phyloP scores from a whole-genome alignment of 2,888 invertebrate genomes.

The Drosophila paramelanica region DNA sequence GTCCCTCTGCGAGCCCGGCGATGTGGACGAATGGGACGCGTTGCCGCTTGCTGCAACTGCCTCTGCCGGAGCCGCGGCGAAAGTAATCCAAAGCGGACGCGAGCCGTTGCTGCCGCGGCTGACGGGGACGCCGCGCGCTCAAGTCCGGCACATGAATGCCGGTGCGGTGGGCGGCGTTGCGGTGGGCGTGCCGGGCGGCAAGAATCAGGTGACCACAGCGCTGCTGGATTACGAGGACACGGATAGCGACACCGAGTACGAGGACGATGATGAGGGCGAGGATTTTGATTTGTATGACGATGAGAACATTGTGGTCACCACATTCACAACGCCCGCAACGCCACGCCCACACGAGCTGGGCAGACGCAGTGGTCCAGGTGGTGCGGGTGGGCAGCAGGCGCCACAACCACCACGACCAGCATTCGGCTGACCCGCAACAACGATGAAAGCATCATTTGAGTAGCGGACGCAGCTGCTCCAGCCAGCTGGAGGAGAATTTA shows the following conservation, averaged over 20 bases:
- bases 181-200: constrained; percentile 81
- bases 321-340: constrained; percentile 69
- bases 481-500: constrained; percentile 14
- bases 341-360: constrained; percentile 46
- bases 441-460: constrained; percentile 85
- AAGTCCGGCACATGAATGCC: constrained; percentile 86
- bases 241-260: constrained; percentile 82
- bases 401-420: constrained; percentile 69
- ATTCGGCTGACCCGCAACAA: constrained; percentile 82
- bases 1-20: constrained; percentile 87
- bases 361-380: constrained; percentile 39
- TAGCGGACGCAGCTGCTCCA: constrained; percentile 32
- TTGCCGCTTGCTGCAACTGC: constrained; percentile 79
- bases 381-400: constrained; percentile 14
- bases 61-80: constrained; percentile 78
- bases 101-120: constrained; percentile 87
- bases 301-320: constrained; percentile 85
- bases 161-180: constrained; percentile 59
- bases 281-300: constrained; percentile 85
- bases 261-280: constrained; percentile 83
- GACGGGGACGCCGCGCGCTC: constrained; percentile 87
- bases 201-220: constrained; percentile 86
- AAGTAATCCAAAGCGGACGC: constrained; percentile 82
- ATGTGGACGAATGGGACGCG: constrained; percentile 85
- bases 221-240: constrained; percentile 87